Conservation (phyloP, 2,113 vertebrate genomes). For the Grallaria varia region DNA sequence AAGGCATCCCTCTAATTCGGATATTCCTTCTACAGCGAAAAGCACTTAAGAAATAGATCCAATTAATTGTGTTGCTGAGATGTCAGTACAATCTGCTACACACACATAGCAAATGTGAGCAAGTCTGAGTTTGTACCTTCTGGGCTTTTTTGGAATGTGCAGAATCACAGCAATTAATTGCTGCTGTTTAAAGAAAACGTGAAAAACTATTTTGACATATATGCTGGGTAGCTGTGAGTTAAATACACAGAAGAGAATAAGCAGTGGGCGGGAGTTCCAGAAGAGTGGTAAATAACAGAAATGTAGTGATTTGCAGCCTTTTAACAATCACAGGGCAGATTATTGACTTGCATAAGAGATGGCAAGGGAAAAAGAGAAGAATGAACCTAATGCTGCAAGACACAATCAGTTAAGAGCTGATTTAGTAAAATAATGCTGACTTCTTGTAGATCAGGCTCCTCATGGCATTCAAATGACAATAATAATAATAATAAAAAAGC, state of each 20-base stretch:
- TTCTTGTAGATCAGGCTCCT: not conserved
- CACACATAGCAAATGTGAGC: not conserved
- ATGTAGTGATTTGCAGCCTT: not conserved
- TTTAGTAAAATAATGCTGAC: constrained; percentile 1
- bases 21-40: not conserved
- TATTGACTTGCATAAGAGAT: constrained; percentile 2
- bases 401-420: not conserved
- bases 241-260: not conserved
- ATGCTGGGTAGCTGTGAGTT: not conserved
- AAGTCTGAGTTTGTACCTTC: not conserved
- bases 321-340: not conserved
- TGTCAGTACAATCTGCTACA: not conserved
- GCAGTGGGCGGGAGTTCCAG: not conserved
- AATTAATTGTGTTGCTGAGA: not conserved
- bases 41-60: not conserved
- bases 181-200: not conserved
- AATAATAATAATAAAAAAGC: not conserved
- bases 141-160: not conserved
- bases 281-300: constrained; percentile 43
- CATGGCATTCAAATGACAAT: not conserved
- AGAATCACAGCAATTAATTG: constrained; percentile 15
- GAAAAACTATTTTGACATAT: constrained; percentile 10
- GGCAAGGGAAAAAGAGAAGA: not conserved
- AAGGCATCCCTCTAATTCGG: not conserved
- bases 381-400: not conserved